A percentile compares a stretch with the other conserved stretches of the same genome.
These are phyloP conservation scores for Listronotus bonariensis DNA, from an alignment of 1,140 invertebrate genomes.

Conservation along the genomic window DNA sequence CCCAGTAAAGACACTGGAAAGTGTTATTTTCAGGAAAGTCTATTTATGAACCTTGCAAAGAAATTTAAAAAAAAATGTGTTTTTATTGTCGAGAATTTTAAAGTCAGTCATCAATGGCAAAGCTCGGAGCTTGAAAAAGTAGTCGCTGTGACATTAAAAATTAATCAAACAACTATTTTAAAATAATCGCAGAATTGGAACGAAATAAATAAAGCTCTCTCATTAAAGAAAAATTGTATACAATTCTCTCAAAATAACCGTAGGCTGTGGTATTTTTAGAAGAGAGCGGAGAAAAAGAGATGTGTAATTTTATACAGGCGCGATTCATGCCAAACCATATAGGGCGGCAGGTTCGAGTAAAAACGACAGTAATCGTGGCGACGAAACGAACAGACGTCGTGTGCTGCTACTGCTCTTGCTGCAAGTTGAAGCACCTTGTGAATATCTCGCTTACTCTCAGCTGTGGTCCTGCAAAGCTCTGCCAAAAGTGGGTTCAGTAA, in stretches of 20 bases:
- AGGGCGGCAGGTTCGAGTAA: slow-evolving; percentile 51
- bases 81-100: too few species aligned
- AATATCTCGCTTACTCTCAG: slow-evolving; percentile 14
- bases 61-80: too few species aligned
- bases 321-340: slow-evolving; percentile 56
- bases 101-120: too few species aligned
- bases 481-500: too few species aligned
- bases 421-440: slow-evolving; percentile 6
- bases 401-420: slow-evolving; percentile 14
- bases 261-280: slow-evolving; percentile 54
- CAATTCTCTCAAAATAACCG: slow-evolving; percentile 55
- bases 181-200: slow-evolving; percentile 29
- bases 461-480: too few species aligned
- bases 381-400: slow-evolving; percentile 33
- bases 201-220: slow-evolving; percentile 38
- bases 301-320: slow-evolving; percentile 57
- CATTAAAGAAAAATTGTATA: slow-evolving; percentile 50
- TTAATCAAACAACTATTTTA: slow-evolving; percentile 25
- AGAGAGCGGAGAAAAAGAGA: slow-evolving; percentile 53
- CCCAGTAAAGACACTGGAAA: too few species aligned
- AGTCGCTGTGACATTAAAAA: neutral
- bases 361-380: slow-evolving; percentile 42
- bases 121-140: neutral
- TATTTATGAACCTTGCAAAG: too few species aligned
- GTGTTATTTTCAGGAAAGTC: too few species aligned